Base-by-base conservation (phyloP, 2,113 vertebrate species). In the Anthoscopus minutus region DNA sequence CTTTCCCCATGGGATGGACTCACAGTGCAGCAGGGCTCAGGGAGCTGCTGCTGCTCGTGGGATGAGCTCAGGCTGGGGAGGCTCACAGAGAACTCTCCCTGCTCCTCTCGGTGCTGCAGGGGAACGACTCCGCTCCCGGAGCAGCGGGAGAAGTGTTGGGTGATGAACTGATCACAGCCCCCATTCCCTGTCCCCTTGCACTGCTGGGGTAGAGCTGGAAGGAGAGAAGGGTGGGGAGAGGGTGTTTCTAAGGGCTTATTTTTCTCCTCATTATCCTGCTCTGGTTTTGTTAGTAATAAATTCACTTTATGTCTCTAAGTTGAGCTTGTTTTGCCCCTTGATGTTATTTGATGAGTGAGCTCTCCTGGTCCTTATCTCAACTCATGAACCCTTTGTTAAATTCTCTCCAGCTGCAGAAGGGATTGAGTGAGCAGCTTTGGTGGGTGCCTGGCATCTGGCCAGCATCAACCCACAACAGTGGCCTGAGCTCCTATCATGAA, bases 391-490 rank as follows among this genome's bases (percentile, higher is more conserved):
- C 4, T 35, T 50, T 0, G 1, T 50, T 57, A 35, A n/a, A n/a
- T 48, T 42, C 54, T 42, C 37, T 76, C 17, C 37, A 76, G 20
- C 9, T 0, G 0, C 25, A 42, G 61, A 66, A 9, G 2, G 11
- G 20, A 48, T 8, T 38, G 51, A 42, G 13, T 5, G 51, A 66
- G 20, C 1, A 13, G 35, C 24, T 50, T 74, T 31, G 25, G 16
- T 66, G 13, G 7, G 13, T 25, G 13, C 25, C 25, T 50, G 35
- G 20, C 24, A 16, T 48, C 24, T 86, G 16, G 20, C 4, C 13
- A 50, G 31, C 0, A 0, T 42, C 51, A 35, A 42, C 9, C 20
- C 25, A 25, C 0, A 1, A 31, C 44, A 35, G 8, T 25, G n/a
- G 18, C 33, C 22, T 89, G 18, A 84, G 17, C 7, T 77, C 13